Conservation (phyloP, 2,797 vertebrate genomes). For the Sciurus carolinensis region DNA sequence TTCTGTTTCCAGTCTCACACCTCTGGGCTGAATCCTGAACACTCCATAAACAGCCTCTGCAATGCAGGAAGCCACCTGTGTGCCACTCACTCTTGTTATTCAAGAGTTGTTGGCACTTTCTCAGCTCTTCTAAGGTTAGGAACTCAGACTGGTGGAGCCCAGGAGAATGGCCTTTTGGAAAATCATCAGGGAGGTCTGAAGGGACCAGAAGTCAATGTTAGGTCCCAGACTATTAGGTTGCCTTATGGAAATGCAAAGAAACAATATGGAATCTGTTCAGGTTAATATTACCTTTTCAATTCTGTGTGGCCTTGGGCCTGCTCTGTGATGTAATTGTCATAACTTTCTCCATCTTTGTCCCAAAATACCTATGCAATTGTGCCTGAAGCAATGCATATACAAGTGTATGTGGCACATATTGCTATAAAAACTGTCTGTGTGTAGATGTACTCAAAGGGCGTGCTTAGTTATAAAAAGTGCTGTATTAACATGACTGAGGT, state of each 20-base stretch:
- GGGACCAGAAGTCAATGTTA: background rate
- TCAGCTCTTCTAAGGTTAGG: background rate
- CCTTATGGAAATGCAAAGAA: background rate
- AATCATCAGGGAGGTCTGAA: background rate
- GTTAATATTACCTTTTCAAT: background rate
- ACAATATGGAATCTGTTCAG: background rate
- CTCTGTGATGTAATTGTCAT: slow-evolving; percentile 21
- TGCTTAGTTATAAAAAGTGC: background rate
- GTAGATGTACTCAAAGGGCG: background rate
- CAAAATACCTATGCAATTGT: background rate
- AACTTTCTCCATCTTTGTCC: slow-evolving; percentile 19
- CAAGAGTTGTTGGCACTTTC: background rate
- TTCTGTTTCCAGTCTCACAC: slow-evolving; percentile 22
- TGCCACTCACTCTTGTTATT: background rate
- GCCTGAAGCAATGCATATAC: background rate
- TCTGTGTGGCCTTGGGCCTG: slow-evolving; percentile 19
- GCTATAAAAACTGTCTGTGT: background rate
- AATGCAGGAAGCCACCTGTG: background rate
- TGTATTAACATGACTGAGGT: background rate
- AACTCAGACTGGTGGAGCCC: background rate
- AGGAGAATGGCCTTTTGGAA: background rate
- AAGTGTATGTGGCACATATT: background rate
- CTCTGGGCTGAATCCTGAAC: background rate
- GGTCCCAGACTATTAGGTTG: background rate
- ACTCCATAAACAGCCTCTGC: background rate